Base-by-base conservation (phyloP, 2,113 vertebrate genomes). In the Elanoides forficatus region DNA sequence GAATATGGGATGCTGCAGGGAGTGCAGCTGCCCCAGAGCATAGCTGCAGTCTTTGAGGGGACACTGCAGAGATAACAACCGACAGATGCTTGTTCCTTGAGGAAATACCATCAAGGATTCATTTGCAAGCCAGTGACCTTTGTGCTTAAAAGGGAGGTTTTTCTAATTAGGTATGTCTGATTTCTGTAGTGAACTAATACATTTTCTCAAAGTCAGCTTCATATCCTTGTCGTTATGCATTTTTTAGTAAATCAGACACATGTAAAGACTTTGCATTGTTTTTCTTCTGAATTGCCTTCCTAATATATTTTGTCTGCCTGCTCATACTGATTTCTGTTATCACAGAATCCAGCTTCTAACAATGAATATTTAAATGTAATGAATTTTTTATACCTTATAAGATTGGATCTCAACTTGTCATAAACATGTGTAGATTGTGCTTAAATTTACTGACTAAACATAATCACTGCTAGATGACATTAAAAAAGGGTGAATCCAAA, bases 361-460 rank as follows among this genome's bases (percentile, higher is more conserved):
- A 97, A 96, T 84, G 71, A 88, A 97, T 86, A 96, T 96, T 95
- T 97, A 96, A 96, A 94, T 90, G 15, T 74, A 97, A 96, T 96
- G 45, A 94, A 93, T 95, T 94, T 72, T 97, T 94, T 82, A 96
- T 93, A 40, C 42, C 12, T 78, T 73, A 19, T 71, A 76, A 96
- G 80, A 95, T 50, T 96, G 42, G 50, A 91, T 94, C 80, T 93
- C 32, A 70, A 32, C 58, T 93, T 95, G 38, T 83, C 80, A 87
- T 95, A 95, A 96, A 96, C 47, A 86, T 21, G 22, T 86, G 68
- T 81, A 96, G 80, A 88, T 87, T 83, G 86, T 74, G 58, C 67
- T 97, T 74, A 93, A 96, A 96, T 96, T 96, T 95, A 97, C 76
- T 88, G 91, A 90, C 95, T 90, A 96, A 97, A 95, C 56, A 85